Evolutionary conservation across 1,140 invertebrate species (phyloP).

Genomic region (Apocrypta bakeri): DNA sequence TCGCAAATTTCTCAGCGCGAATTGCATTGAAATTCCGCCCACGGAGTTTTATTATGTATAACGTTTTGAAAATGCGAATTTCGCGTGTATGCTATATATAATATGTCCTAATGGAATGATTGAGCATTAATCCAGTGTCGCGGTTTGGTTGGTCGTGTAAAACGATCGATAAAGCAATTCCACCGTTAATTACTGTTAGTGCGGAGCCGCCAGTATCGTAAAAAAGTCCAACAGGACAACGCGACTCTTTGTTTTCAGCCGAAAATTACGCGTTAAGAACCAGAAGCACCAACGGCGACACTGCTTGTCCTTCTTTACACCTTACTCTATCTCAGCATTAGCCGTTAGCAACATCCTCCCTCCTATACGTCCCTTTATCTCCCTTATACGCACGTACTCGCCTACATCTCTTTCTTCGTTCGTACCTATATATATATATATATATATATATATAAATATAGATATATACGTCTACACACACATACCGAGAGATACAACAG

Average conservation of each 20-base stretch:
- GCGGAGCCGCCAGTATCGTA: not conserved
- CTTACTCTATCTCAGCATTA: not conserved
- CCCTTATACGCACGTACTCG: not conserved
- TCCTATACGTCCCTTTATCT: not conserved
- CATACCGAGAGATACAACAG: too few species aligned
- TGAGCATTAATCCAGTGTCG: too few species aligned
- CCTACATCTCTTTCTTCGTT: not conserved
- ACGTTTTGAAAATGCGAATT: too few species aligned
- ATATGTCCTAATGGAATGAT: too few species aligned
- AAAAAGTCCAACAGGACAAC: not conserved
- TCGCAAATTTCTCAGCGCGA: too few species aligned
- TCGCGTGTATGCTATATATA: too few species aligned
- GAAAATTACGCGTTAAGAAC: not conserved
- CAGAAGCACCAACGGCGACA: not conserved
- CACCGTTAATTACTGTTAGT: not conserved
- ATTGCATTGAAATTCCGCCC: too few species aligned
- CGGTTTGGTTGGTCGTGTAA: too few species aligned
- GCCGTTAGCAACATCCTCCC: not conserved
- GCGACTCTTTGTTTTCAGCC: constrained; percentile 2
- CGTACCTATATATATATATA: too few species aligned
- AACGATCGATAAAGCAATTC: not conserved
- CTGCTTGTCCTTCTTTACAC: constrained; percentile 20
- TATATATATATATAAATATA: too few species aligned
- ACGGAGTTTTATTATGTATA: too few species aligned
- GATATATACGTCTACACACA: too few species aligned